Evolutionary conservation across 2,888 invertebrate species (phyloP).

Genomic region (Eupithecia exiguata): DNA sequence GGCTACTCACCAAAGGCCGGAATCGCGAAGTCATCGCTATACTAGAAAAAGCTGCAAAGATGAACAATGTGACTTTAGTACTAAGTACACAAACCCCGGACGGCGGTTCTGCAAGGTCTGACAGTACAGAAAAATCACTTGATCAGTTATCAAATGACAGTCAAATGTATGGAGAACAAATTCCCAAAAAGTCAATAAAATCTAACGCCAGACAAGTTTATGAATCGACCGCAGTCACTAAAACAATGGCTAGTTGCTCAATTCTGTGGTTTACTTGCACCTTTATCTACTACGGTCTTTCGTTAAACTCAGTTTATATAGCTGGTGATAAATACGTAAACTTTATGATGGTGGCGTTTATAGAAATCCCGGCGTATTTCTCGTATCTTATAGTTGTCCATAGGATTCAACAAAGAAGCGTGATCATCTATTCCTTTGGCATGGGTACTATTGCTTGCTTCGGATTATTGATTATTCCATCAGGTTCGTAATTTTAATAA

Average conservation of each 20-base stretch:
- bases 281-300: slow-evolving; percentile 91
- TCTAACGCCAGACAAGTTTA: slow-evolving; percentile 75
- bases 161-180: slow-evolving; percentile 41
- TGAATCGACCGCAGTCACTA: slow-evolving; percentile 81
- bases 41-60: slow-evolving; percentile 86
- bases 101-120: slow-evolving; percentile 55
- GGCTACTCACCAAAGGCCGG: slow-evolving; percentile 88
- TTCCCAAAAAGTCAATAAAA: slow-evolving; percentile 32
- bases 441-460: slow-evolving; percentile 86
- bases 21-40: slow-evolving; percentile 86
- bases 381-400: slow-evolving; percentile 86
- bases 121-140: slow-evolving; percentile 43
- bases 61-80: slow-evolving; percentile 82
- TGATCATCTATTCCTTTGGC: slow-evolving; percentile 85
- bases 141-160: background rate
- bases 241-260: slow-evolving; percentile 86
- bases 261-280: slow-evolving; percentile 92
- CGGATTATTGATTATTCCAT: slow-evolving; percentile 83
- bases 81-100: slow-evolving; percentile 71
- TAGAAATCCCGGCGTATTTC: slow-evolving; percentile 90
- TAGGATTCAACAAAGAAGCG: slow-evolving; percentile 85
- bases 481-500: slow-evolving; percentile 67
- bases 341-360: slow-evolving; percentile 86
- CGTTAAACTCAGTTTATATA: slow-evolving; percentile 89
- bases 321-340: slow-evolving; percentile 90